Base-by-base conservation (phyloP, 2,888 invertebrate species). In the Leptopilina myrica region DNA sequence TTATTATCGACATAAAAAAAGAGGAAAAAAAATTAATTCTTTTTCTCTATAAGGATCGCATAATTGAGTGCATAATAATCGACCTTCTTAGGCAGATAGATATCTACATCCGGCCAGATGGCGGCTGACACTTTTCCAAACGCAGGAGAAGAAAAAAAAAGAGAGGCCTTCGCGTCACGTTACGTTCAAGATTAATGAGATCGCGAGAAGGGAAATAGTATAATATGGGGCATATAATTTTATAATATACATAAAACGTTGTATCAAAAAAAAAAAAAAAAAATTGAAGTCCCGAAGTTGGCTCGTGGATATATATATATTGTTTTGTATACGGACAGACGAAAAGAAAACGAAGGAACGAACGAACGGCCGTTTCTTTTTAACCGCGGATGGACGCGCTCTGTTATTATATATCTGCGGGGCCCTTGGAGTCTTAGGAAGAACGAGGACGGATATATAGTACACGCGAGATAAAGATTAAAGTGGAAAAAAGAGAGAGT, bases 341-440 rank as follows among this genome's bases (percentile, higher is more conserved):
- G 85, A 81, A 82, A 82, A 82, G 83, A 87, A 83, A 85, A 83
- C 20, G 20, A 73, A 69, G n/a, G 33, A 46, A 67, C n/a, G n/a
- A 73, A 89, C 84, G 89, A 86, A 87, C 84, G 87, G 87, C 80
- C 86, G 88, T 88, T 89, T 87, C 89, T 89, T 88, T 49, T 88
- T 83, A 85, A 87, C 83, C 85, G 85, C 85, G 84, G 87, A 86
- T 85, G 86, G 85, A 85, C 87, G 89, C 87, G 88, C 90, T 91
- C 89, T 91, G 91, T 91, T 91, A 91, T 91, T 91, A 91, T 88
- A 78, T 76, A 43, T 43, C 43, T 43, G 8, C 62, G 83, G 84
- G 84, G 46, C 49, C 12, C 49, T 81, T 81, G 77, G 84, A 84
- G 85, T 85, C 86, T 85, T 83, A 82, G 86, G 83, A 84, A 49